A percentile compares a stretch with the other conserved stretches of the same genome.
Conservation (phyloP, 2,888 invertebrate genomes). For the Tanytarsus gracilentus region DNA sequence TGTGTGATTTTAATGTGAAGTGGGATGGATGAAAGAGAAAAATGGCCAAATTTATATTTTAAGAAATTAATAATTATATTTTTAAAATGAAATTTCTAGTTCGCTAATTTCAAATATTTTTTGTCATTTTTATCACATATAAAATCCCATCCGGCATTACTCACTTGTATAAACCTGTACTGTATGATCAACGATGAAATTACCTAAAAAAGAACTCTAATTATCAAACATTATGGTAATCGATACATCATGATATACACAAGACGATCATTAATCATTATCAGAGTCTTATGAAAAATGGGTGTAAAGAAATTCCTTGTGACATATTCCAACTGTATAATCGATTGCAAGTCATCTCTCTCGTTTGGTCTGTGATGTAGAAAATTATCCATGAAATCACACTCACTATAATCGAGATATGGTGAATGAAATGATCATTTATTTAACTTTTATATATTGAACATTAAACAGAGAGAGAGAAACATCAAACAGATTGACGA, state of each 20-base stretch:
- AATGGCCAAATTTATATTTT: too few species aligned
- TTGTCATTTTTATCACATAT: not conserved
- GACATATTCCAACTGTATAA: not conserved
- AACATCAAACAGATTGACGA: conserved; percentile 28
- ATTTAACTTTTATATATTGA: conserved; percentile 19
- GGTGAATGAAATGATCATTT: conserved; percentile 20
- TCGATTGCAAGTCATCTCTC: too few species aligned
- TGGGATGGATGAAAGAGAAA: too few species aligned
- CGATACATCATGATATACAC: not conserved
- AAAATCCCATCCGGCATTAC: not conserved
- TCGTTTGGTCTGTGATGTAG: too few species aligned
- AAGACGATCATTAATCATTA: conserved; percentile 2
- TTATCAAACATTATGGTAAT: conserved; percentile 12
- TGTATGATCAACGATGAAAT: not conserved
- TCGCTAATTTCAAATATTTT: not conserved
- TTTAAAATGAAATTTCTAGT: too few species aligned
- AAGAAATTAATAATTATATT: too few species aligned
- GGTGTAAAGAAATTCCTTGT: conserved; percentile 9
- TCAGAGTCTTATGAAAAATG: not conserved
- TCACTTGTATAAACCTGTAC: not conserved
- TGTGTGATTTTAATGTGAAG: too few species aligned
- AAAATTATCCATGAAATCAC: too few species aligned
- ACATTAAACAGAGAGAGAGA: conserved; percentile 16
- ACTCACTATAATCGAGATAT: too few species aligned
- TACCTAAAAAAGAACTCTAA: conserved; percentile 6